These are phyloP conservation scores for Macrobrachium rosenbergii DNA, from an alignment of 1,140 invertebrate genomes.

Conservation along the genomic window DNA sequence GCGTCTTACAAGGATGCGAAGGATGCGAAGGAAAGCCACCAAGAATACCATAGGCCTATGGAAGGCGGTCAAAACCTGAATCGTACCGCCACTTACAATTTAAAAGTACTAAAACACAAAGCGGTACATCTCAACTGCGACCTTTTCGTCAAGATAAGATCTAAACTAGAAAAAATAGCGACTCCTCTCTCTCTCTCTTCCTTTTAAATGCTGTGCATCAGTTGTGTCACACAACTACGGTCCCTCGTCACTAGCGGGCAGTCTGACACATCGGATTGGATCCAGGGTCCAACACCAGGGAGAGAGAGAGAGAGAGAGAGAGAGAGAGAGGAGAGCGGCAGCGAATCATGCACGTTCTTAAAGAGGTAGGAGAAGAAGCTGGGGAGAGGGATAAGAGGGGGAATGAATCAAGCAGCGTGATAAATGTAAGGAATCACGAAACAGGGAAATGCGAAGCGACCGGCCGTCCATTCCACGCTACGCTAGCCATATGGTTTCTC, in stretches of 20 bases:
- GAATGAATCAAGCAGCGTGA: not conserved
- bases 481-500: too few relatives aligned
- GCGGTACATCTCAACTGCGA: too few relatives aligned
- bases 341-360: not conserved
- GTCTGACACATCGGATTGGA: not conserved
- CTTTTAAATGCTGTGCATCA: slow-evolving; percentile 23
- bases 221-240: not conserved
- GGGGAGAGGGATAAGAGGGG: not conserved
- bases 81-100: too few relatives aligned
- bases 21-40: too few relatives aligned
- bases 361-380: not conserved
- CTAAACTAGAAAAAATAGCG: too few relatives aligned
- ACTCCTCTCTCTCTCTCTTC: not conserved
- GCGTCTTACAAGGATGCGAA: too few relatives aligned
- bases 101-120: too few relatives aligned
- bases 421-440: not conserved
- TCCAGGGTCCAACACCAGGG: not conserved
- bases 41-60: too few relatives aligned
- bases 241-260: not conserved
- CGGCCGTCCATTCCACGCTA: too few relatives aligned
- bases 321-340: not conserved
- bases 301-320: not conserved
- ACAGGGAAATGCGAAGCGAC: not conserved
- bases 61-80: too few relatives aligned
- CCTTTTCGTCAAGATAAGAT: too few relatives aligned